Conservation (phyloP, 2,797 vertebrate species). For the Acomys russatus region DNA sequence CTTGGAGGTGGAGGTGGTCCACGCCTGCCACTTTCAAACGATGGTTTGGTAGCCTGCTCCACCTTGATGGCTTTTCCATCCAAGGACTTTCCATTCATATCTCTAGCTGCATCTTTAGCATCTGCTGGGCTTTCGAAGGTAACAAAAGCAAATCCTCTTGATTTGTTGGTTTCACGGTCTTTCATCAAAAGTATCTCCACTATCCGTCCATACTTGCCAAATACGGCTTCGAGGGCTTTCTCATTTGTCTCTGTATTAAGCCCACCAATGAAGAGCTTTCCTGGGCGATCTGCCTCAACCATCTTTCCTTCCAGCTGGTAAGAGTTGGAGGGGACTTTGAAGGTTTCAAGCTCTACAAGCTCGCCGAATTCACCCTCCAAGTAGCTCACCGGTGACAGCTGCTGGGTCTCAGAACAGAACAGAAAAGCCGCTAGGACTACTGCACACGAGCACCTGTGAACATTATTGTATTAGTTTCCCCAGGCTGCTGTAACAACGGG, state of each 20-base stretch:
- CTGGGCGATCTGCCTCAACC: slow-evolving; percentile 98
- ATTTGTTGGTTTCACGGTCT: slow-evolving; percentile 98
- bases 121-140: slow-evolving; percentile 96
- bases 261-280: slow-evolving; percentile 98
- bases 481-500: neutral
- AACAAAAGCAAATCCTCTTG: slow-evolving; percentile 90
- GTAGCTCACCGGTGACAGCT: slow-evolving; percentile 29
- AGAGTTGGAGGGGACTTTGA: neutral
- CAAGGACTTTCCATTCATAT: slow-evolving; percentile 98
- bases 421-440: slow-evolving; percentile 44
- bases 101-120: slow-evolving; percentile 97
- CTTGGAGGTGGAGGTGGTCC: slow-evolving; percentile 95
- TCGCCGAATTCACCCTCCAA: neutral
- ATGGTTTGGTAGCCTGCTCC: slow-evolving; percentile 98
- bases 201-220: slow-evolving; percentile 98
- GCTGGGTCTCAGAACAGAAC: slow-evolving; percentile 42
- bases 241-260: slow-evolving; percentile 98
- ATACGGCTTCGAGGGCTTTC: slow-evolving; percentile 97
- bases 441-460: slow-evolving; percentile 8
- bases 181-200: slow-evolving; percentile 98
- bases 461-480: neutral
- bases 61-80: slow-evolving; percentile 99
- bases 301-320: slow-evolving; percentile 87
- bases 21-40: slow-evolving; percentile 95
- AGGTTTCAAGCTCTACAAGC: slow-evolving; percentile 33